Base-by-base conservation (phyloP, 2,888 invertebrate genomes). In the Agriopis aurantiaria region DNA sequence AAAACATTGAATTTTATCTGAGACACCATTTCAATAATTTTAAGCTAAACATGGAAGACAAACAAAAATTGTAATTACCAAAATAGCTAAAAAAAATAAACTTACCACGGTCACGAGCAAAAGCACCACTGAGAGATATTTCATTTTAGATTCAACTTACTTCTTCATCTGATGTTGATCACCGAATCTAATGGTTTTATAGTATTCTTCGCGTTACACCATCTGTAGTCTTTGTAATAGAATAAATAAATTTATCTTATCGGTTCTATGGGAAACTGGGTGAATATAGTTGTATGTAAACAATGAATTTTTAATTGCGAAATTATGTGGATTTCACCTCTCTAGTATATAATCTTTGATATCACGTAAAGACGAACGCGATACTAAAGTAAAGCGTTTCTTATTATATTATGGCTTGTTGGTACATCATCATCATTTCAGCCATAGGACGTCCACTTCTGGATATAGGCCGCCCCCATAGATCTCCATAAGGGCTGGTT, bases 171-270 rank as follows among this genome's bases (percentile, higher is more conserved):
- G 76, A 74, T 74, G 66, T 61, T 75, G 9, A 66, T 49, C 63
- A 55, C 46, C 43, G 68, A 68, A 71, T 75, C 70, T 69, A 72
- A 82, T 82, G 83, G 85, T 84, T 87, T 88, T 91, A 91, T 91
- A 90, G 79, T 73, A 77, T 74, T 81, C 74, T 76, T 11, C 46
- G 78, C 71, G 78, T 83, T 82, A 75, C 73, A 82, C 79, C 85
- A 80, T 82, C 70, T 71, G 63, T 75, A 74, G 10, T 73, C 77
- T 69, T 75, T 69, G 72, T 64, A 74, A 75, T 65, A 75, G 52
- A 82, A 75, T 79, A 85, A 85, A 86, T 83, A 85, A 33, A 74
- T 75, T 82, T 82, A 84, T 84, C 88, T 88, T 85, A 88, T 88
- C 87, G 61, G 61, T 73, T 76, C 75, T 74, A 83, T 81, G 79